Evolutionary conservation across 2,888 invertebrate genomes (phyloP).

Genomic region (Drosophila paramelanica): DNA sequence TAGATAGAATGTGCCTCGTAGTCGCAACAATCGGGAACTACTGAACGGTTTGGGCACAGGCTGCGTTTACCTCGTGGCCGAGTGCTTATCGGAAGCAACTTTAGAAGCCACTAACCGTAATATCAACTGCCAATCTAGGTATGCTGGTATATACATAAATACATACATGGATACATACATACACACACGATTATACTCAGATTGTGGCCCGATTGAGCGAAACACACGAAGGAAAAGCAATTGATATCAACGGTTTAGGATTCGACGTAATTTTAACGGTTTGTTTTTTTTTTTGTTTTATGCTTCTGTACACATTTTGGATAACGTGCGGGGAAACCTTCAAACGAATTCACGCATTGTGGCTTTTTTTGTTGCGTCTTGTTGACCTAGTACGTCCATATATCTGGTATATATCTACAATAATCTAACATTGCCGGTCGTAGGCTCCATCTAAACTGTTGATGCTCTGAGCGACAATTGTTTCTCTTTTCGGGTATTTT

Average conservation of each 20-base stretch:
- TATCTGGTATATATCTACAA: neutral
- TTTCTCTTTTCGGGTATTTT: constrained; percentile 14
- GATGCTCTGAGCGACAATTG: neutral
- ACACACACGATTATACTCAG: neutral
- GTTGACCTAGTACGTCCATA: too few species aligned
- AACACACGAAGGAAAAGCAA: constrained; percentile 6
- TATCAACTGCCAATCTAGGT: constrained; percentile 39
- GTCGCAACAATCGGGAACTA: constrained; percentile 68
- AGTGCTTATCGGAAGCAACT: constrained; percentile 57
- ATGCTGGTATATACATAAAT: neutral
- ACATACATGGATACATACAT: neutral
- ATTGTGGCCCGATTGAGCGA: constrained; percentile 6
- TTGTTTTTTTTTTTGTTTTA: neutral
- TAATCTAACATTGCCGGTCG: constrained; percentile 15
- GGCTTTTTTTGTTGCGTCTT: too few species aligned
- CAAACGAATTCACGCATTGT: too few species aligned
- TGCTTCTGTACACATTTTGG: too few species aligned
- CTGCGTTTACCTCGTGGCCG: constrained; percentile 45
- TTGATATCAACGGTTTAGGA: neutral
- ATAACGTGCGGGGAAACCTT: too few species aligned
- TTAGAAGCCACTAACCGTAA: constrained; percentile 38
- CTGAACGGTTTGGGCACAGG: constrained; percentile 51
- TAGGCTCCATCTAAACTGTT: constrained; percentile 10
- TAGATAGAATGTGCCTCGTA: constrained; percentile 45
- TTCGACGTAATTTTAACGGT: neutral